These are phyloP conservation scores for Cotesia vestalis DNA, from an alignment of 1,140 invertebrate genomes.

Conservation along the genomic window DNA sequence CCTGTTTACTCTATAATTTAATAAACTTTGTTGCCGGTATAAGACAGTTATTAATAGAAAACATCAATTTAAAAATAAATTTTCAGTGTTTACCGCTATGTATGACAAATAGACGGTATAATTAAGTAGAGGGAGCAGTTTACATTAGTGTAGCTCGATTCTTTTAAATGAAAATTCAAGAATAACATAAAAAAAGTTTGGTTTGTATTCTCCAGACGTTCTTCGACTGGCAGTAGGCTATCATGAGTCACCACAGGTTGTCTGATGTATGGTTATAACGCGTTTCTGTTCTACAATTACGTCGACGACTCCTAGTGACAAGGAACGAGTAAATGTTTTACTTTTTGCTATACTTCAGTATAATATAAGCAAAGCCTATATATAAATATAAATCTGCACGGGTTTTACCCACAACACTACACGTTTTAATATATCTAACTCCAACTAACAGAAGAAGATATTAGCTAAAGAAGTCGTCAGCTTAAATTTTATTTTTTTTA, in stretches of 20 bases:
- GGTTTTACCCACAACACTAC: too few relatives aligned
- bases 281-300: constrained; percentile 25
- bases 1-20: not conserved
- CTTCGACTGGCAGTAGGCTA: constrained; percentile 18
- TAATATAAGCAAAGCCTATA: not conserved
- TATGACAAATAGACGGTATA: not conserved
- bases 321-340: not conserved
- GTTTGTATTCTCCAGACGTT: constrained; percentile 31
- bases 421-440: too few relatives aligned
- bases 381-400: not conserved
- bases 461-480: too few relatives aligned
- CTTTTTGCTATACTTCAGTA: not conserved
- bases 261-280: constrained; percentile 1
- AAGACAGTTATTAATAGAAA: too few relatives aligned
- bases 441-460: too few relatives aligned
- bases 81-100: constrained; percentile 1
- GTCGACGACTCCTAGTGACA: constrained; percentile 17
- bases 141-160: not conserved
- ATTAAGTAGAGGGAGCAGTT: not conserved
- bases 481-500: too few relatives aligned
- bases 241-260: constrained; percentile 29
- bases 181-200: not conserved
- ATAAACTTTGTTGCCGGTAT: too few relatives aligned
- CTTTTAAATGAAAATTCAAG: constrained; percentile 20
- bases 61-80: not conserved